These are phyloP conservation scores for Ptychoptera contaminata DNA, from an alignment of 2,888 invertebrate genomes.

Conservation along the genomic window DNA sequence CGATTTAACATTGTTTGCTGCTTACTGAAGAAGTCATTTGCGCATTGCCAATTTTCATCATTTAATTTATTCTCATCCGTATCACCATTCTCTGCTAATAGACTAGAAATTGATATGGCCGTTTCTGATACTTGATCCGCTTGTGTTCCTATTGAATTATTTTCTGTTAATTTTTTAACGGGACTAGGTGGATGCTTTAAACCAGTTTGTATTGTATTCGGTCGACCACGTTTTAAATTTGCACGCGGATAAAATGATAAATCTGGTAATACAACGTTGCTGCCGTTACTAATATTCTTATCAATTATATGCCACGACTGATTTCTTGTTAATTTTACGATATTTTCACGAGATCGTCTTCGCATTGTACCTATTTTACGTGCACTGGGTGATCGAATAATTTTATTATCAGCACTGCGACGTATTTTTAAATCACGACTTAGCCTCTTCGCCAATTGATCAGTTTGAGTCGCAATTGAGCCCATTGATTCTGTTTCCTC, in stretches of 20 bases:
- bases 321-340: conserved; percentile 36
- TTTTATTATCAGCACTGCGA: conserved; percentile 48
- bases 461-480: conserved; percentile 29
- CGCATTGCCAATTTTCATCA: conserved; percentile 28
- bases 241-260: conserved; percentile 36
- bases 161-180: conserved; percentile 6
- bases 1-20: neutral
- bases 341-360: conserved; percentile 49
- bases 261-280: conserved; percentile 4
- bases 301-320: conserved; percentile 37
- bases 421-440: conserved; percentile 60
- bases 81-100: neutral
- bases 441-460: conserved; percentile 51
- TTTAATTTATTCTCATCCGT: conserved; percentile 2
- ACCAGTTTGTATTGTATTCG: conserved; percentile 33
- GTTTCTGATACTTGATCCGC: neutral
- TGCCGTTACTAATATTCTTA: neutral
- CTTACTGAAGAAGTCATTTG: conserved; percentile 25
- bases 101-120: neutral
- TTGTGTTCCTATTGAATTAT: conserved; percentile 3
- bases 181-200: conserved; percentile 15
- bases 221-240: conserved; percentile 36
- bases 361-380: conserved; percentile 63
- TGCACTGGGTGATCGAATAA: conserved; percentile 65
- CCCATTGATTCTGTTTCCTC: conserved; percentile 39